A percentile compares a stretch with the other conserved stretches of the same genome.
These are phyloP conservation scores for Indicator maculatus DNA, from an alignment of 2,113 vertebrate species.

Conservation along the genomic window DNA sequence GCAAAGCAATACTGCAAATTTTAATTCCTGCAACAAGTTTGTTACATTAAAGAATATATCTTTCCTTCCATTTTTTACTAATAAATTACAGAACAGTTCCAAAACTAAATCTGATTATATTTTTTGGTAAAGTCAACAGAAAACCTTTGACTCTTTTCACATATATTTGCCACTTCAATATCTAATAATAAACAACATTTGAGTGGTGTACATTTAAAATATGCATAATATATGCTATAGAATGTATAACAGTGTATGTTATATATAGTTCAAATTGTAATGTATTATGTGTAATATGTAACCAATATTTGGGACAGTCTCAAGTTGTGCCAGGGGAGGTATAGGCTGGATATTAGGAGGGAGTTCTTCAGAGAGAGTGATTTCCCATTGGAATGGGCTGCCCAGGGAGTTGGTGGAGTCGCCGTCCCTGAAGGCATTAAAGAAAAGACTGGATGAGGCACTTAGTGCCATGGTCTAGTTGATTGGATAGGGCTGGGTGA, in stretches of 20 bases:
- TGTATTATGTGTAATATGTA: background rate
- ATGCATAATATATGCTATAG: background rate
- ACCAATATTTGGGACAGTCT: too few relatives aligned
- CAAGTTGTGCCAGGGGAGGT: too few relatives aligned
- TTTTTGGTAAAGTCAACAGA: background rate
- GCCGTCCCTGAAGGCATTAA: too few relatives aligned
- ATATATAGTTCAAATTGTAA: background rate
- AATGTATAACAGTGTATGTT: background rate
- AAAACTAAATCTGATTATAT: background rate
- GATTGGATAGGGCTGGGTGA: too few relatives aligned
- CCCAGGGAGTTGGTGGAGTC: too few relatives aligned
- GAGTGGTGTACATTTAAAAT: background rate
- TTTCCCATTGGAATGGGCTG: too few relatives aligned
- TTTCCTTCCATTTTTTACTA: background rate
- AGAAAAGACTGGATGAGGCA: too few relatives aligned
- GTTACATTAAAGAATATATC: background rate
- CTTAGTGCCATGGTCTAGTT: too few relatives aligned
- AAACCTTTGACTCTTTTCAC: background rate
- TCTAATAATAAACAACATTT: background rate
- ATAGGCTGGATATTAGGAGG: too few relatives aligned
- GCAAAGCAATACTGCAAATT: background rate
- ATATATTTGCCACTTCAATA: background rate
- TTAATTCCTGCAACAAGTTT: background rate
- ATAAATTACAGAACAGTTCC: background rate
- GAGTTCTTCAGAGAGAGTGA: too few relatives aligned